These are phyloP conservation scores for Hexactinellida sp. DNA, from an alignment of 37 sponge, comb jelly and placozoan genomes.

Conservation along the genomic window DNA sequence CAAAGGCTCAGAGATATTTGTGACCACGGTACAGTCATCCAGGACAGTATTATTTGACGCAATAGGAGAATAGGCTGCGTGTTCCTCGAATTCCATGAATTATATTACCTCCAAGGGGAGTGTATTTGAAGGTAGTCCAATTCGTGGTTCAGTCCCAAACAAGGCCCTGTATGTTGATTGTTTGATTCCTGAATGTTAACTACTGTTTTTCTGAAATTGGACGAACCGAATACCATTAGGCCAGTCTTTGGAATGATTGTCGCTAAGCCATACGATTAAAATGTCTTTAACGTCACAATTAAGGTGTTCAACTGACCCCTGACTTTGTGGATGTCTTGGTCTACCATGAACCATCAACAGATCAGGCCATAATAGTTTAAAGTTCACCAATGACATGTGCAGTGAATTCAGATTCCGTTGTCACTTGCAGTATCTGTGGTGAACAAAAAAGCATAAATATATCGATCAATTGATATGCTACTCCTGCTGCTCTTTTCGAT, in stretches of 20 bases:
- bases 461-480: slow-evolving; percentile 5
- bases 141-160: slow-evolving; percentile 12
- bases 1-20: too few relatives aligned
- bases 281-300: not conserved
- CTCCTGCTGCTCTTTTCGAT: not conserved
- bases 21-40: too few relatives aligned
- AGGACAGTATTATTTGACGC: too few relatives aligned
- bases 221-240: not conserved
- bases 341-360: not conserved
- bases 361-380: too few relatives aligned
- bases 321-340: slow-evolving; percentile 1
- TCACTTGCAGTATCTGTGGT: not conserved
- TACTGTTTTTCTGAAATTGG: slow-evolving; percentile 15
- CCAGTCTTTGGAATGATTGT: not conserved
- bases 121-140: slow-evolving; percentile 16
- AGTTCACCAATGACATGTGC: slow-evolving; percentile 15
- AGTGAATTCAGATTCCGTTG: not conserved
- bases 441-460: not conserved
- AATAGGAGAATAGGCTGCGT: too few relatives aligned
- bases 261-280: not conserved
- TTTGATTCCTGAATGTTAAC: not conserved
- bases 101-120: too few relatives aligned
- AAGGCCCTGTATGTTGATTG: not conserved
- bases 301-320: not conserved
- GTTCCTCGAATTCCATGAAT: too few relatives aligned